phyloP scores from a whole-genome alignment of 2,113 vertebrate species.

The Oreocharis arfaki region DNA sequence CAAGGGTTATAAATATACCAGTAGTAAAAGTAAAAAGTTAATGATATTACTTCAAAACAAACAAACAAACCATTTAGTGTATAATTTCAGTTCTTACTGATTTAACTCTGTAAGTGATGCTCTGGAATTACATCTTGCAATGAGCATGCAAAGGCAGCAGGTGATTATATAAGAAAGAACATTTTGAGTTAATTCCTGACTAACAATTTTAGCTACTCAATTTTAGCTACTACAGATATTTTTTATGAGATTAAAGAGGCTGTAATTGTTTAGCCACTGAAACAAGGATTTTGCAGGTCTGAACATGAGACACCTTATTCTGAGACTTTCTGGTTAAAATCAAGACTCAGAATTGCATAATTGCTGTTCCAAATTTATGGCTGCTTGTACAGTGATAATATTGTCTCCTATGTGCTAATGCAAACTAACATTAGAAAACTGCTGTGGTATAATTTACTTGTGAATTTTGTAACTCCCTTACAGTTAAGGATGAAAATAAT shows the following conservation, averaged over 20 bases:
- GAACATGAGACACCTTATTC: neutral
- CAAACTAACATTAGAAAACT: neutral
- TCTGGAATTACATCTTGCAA: neutral
- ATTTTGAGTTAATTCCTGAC: neutral
- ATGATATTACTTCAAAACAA: neutral
- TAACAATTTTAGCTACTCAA: neutral
- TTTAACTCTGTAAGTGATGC: neutral
- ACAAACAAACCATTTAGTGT: neutral
- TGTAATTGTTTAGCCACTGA: neutral
- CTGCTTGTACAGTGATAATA: slow-evolving; percentile 2
- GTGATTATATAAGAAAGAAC: neutral
- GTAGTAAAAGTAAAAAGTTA: neutral
- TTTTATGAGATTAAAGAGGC: neutral
- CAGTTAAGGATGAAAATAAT: neutral
- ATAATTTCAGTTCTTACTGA: neutral
- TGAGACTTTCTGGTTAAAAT: neutral
- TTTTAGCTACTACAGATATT: neutral
- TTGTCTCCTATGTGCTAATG: neutral
- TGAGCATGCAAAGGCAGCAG: neutral
- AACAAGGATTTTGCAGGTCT: neutral
- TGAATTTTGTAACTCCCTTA: neutral
- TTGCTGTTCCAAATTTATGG: slow-evolving; percentile 22
- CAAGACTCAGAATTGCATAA: slow-evolving; percentile 34
- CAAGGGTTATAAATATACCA: neutral
- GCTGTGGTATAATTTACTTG: neutral